A percentile compares a stretch with the other conserved stretches of the same genome.
Evolutionary conservation across 2,797 vertebrate species (phyloP).

Genomic region (Pseudopleuronectes americanus): DNA sequence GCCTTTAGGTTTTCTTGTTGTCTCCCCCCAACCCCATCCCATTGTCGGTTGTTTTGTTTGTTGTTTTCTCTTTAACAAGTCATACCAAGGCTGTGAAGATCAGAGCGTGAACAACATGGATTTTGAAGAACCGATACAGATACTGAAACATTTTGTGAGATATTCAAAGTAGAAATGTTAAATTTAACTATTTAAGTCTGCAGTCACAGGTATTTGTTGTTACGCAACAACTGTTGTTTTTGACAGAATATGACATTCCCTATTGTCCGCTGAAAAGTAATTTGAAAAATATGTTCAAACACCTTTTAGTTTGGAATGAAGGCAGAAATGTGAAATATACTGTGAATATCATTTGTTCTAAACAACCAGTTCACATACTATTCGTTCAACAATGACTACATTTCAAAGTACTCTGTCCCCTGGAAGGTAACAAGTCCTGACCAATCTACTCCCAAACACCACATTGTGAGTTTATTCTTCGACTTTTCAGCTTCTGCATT

Average conservation of each 20-base stretch:
- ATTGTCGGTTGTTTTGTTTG: background rate
- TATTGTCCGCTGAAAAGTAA: background rate
- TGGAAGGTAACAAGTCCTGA: background rate
- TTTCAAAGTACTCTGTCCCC: background rate
- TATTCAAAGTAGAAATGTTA: background rate
- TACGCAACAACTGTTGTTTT: background rate
- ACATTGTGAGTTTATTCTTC: background rate
- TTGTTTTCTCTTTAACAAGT: constrained; percentile 9
- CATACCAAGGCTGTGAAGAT: constrained; percentile 12
- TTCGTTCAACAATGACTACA: constrained; percentile 1
- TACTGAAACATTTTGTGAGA: background rate
- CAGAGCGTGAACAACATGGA: constrained; percentile 3
- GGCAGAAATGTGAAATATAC: background rate
- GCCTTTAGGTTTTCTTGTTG: constrained; percentile 61
- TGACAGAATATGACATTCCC: background rate
- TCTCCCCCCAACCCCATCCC: background rate
- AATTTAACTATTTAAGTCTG: background rate
- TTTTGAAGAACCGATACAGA: constrained; percentile 21
- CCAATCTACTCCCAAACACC: background rate
- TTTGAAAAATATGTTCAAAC: background rate
- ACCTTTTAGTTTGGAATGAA: background rate
- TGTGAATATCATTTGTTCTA: background rate
- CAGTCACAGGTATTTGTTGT: background rate
- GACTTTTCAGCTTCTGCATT: constrained; percentile 5
- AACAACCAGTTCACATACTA: background rate